phyloP scores from a whole-genome alignment of 2,113 vertebrate genomes.

The Microtus montanus region DNA sequence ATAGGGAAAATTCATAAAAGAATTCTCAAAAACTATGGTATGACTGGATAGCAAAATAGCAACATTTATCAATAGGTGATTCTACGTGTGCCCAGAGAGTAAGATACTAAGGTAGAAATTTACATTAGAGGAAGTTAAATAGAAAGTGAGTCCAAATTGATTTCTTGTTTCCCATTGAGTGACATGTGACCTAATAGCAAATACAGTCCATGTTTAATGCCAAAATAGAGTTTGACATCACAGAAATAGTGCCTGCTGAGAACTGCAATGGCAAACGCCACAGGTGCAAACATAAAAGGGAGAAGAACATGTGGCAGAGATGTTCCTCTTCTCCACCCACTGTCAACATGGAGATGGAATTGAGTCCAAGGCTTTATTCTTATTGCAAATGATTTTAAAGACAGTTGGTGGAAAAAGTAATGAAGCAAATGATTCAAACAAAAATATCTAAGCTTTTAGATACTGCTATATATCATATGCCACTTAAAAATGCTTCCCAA shows the following conservation, averaged over 20 bases:
- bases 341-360: background rate
- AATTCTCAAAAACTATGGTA: conserved; percentile 64
- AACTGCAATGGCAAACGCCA: background rate
- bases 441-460: conserved; percentile 55
- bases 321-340: background rate
- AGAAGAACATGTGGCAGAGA: conserved; percentile 38
- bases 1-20: conserved; percentile 59
- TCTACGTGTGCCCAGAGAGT: conserved; percentile 32
- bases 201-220: conserved; percentile 66
- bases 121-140: conserved; percentile 61
- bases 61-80: conserved; percentile 51
- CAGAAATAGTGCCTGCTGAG: conserved; percentile 50
- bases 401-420: conserved; percentile 49
- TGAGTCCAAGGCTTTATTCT: conserved; percentile 41
- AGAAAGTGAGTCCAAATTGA: conserved; percentile 67
- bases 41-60: conserved; percentile 41
- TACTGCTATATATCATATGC: background rate
- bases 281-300: conserved; percentile 55
- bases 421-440: conserved; percentile 55
- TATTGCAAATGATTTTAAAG: conserved; percentile 38
- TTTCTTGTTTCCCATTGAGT: conserved; percentile 61
- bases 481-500: conserved; percentile 51
- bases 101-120: conserved; percentile 63
- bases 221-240: conserved; percentile 62
- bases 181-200: conserved; percentile 42